A percentile compares a stretch with the other conserved stretches of the same genome.
phyloP scores from a whole-genome alignment of 2,113 vertebrate species.

The Acinonyx jubatus region DNA sequence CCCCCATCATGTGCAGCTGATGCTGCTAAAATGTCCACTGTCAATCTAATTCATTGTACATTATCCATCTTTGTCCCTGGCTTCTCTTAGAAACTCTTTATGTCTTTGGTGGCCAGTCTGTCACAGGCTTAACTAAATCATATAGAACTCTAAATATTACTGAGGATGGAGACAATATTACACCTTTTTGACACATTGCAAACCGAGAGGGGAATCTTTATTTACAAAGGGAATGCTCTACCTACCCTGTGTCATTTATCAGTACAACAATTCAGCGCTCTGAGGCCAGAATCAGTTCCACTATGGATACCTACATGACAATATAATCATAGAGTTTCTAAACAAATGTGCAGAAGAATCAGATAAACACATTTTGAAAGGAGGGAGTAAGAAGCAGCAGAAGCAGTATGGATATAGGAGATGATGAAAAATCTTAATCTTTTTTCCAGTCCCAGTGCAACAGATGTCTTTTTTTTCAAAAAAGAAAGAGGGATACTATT shows the following conservation, averaged over 20 bases:
- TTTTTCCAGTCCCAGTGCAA: constrained; percentile 32
- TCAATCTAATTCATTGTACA: neutral
- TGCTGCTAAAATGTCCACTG: constrained; percentile 4
- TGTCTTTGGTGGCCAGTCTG: neutral
- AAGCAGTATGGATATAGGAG: neutral
- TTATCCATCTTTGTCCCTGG: neutral
- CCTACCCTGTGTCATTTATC: neutral
- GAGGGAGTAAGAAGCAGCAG: neutral
- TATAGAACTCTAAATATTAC: neutral
- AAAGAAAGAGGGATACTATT: neutral
- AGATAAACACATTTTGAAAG: constrained; percentile 26
- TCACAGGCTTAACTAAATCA: neutral
- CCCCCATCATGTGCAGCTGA: neutral
- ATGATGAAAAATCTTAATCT: neutral
- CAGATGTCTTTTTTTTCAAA: neutral
- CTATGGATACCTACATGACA: neutral
- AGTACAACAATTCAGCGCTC: neutral
- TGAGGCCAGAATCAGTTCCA: neutral
- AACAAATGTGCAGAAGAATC: constrained; percentile 20
- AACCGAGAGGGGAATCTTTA: neutral
- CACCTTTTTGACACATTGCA: neutral
- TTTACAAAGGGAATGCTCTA: neutral
- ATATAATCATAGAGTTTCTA: constrained; percentile 9
- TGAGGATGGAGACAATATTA: neutral
- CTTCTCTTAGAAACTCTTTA: neutral